phyloP scores from a whole-genome alignment of 2,888 invertebrate species.

The Teleiodes luculella region DNA sequence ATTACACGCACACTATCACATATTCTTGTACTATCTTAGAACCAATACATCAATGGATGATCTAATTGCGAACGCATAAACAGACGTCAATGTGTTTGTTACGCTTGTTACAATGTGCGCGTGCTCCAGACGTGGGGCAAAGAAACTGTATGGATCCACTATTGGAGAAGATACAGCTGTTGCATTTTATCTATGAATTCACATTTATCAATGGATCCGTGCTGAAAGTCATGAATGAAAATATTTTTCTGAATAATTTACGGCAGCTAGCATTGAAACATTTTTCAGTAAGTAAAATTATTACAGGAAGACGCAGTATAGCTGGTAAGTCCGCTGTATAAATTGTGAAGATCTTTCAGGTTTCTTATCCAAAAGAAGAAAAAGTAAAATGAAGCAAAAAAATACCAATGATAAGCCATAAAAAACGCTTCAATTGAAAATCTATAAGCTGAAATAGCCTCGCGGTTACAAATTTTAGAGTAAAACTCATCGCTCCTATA shows the following conservation, averaged over 20 bases:
- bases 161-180: not conserved
- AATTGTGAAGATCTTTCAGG: too few species aligned
- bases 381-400: too few species aligned
- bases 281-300: too few species aligned
- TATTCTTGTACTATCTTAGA: constrained; percentile 34
- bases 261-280: too few species aligned
- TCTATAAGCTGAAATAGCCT: too few species aligned
- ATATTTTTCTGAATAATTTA: not conserved
- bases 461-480: too few species aligned
- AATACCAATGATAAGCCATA: too few species aligned
- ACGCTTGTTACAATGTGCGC: constrained; percentile 68
- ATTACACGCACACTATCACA: constrained; percentile 32
- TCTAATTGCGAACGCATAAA: constrained; percentile 75
- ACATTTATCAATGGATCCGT: not conserved
- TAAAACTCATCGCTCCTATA: not conserved
- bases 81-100: constrained; percentile 66
- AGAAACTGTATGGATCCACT: not conserved
- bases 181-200: not conserved
- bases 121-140: constrained; percentile 27
- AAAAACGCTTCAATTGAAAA: too few species aligned
- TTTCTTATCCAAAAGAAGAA: too few species aligned
- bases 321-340: too few species aligned
- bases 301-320: too few species aligned
- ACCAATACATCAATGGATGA: constrained; percentile 68
- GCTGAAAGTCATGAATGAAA: not conserved